These are phyloP conservation scores for Atethmia centrago DNA, from an alignment of 2,888 invertebrate species.

Conservation along the genomic window DNA sequence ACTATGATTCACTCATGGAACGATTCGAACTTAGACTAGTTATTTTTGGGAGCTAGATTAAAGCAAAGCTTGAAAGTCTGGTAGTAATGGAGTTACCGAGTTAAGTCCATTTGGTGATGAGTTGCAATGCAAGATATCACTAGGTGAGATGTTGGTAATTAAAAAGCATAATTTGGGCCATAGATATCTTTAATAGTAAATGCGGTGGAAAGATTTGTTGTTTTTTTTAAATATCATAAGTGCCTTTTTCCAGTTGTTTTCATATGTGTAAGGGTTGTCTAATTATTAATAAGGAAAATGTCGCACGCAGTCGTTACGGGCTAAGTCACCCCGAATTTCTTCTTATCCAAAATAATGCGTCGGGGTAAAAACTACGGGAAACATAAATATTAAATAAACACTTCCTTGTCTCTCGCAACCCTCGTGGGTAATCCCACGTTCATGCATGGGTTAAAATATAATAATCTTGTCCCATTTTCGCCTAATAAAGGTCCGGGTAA, in stretches of 20 bases:
- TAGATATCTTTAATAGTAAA: not conserved
- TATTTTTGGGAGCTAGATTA: constrained; percentile 50
- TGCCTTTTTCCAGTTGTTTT: constrained; percentile 29
- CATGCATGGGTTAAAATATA: constrained; percentile 56
- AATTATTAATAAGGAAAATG: constrained; percentile 47
- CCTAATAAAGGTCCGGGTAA: constrained; percentile 53
- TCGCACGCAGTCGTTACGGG: constrained; percentile 29
- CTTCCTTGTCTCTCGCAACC: constrained; percentile 24
- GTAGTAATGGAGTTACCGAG: constrained; percentile 34
- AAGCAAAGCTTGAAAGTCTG: constrained; percentile 48
- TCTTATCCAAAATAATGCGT: constrained; percentile 15
- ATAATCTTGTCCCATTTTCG: constrained; percentile 63
- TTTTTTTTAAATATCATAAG: constrained; percentile 5
- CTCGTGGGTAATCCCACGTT: constrained; percentile 54
- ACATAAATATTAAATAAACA: constrained; percentile 46
- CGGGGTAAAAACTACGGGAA: constrained; percentile 41
- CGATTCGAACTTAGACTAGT: constrained; percentile 60
- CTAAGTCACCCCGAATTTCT: constrained; percentile 19
- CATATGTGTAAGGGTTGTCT: constrained; percentile 17
- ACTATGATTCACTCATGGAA: constrained; percentile 69
- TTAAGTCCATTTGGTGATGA: constrained; percentile 38
- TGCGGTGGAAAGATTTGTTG: not conserved
- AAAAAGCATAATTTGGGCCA: not conserved
- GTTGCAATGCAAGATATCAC: constrained; percentile 6
- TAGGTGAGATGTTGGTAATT: constrained; percentile 4